Evolutionary conservation across 1,140 invertebrate genomes (phyloP).

Genomic region (Lethocerus indicus): DNA sequence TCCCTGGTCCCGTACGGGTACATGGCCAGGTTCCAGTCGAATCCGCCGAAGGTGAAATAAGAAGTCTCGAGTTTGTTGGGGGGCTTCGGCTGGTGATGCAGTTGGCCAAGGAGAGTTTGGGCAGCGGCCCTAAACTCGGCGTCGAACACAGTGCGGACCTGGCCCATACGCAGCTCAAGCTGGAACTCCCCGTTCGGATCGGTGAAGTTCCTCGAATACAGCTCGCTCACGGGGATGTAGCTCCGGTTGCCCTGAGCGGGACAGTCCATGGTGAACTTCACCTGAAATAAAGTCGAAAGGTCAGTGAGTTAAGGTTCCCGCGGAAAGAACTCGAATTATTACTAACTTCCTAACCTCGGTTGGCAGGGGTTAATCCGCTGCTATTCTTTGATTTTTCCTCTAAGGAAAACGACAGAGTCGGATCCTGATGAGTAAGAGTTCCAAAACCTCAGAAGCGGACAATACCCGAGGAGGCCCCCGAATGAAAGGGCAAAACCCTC

Average conservation of each 20-base stretch:
- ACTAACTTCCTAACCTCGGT: too few relatives aligned
- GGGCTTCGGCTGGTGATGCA: conserved; percentile 9
- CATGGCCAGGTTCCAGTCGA: conserved; percentile 69
- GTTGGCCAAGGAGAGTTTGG: conserved; percentile 19
- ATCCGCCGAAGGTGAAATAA: conserved; percentile 60
- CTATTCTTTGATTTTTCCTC: too few relatives aligned
- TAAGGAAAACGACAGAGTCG: too few relatives aligned
- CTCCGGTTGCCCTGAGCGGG: conserved; percentile 60
- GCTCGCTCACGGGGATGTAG: conserved; percentile 61
- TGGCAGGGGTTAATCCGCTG: too few relatives aligned
- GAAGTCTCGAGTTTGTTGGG: conserved; percentile 40
- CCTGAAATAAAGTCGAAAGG: conserved; percentile 21
- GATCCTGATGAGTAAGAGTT: too few relatives aligned
- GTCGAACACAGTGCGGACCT: conserved; percentile 58
- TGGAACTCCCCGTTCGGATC: conserved; percentile 73
- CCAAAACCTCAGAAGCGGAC: too few relatives aligned
- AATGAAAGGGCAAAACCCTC: too few relatives aligned
- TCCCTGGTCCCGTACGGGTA: conserved; percentile 44
- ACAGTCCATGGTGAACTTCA: conserved; percentile 56
- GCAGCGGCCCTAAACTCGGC: conserved; percentile 44
- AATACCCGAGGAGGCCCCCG: too few relatives aligned
- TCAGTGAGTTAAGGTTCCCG: too few relatives aligned
- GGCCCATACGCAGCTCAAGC: conserved; percentile 60
- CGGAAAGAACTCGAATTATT: too few relatives aligned
- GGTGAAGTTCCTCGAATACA: conserved; percentile 57